Conservation (phyloP, 2,797 vertebrate genomes). For the Micropoecilia bifurca region DNA sequence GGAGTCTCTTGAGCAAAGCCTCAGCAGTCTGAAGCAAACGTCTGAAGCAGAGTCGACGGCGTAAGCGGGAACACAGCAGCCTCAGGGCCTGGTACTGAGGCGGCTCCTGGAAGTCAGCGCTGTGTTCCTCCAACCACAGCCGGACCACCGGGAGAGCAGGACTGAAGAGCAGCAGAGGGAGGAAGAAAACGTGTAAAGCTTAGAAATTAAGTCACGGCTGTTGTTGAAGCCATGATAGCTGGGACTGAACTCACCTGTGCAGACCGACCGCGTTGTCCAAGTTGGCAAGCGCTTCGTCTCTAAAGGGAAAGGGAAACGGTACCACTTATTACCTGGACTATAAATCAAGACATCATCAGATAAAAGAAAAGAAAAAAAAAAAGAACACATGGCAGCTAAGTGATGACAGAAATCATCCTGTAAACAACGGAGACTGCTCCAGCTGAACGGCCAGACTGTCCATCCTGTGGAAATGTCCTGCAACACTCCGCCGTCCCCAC, state of each 20-base stretch:
- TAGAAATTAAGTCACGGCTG: not conserved
- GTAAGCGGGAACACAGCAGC: conserved; percentile 76
- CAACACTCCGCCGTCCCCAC: conserved; percentile 31
- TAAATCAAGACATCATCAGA: not conserved
- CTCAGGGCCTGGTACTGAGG: conserved; percentile 78
- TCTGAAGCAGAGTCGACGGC: conserved; percentile 70
- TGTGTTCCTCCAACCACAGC: conserved; percentile 85
- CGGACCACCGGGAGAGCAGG: conserved; percentile 66
- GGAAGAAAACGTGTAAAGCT: not conserved
- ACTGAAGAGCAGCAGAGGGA: conserved; percentile 43
- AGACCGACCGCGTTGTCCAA: conserved; percentile 61
- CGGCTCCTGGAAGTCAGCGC: conserved; percentile 85
- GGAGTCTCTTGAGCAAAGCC: conserved; percentile 76
- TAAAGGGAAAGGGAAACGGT: conserved; percentile 51
- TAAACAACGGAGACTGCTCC: conserved; percentile 14
- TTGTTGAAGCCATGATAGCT: not conserved
- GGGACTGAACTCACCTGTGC: conserved; percentile 69
- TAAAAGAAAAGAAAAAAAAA: not conserved
- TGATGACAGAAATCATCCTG: conserved; percentile 32
- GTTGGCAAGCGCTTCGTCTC: conserved; percentile 66
- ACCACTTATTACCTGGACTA: not conserved
- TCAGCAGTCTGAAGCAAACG: conserved; percentile 71
- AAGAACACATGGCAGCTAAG: not conserved
- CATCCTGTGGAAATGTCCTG: conserved; percentile 58
- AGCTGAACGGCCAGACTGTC: not conserved